Percentiles rank a stretch among this genome's conserved stretches.
Conservation (phyloP, 2,113 vertebrate genomes). For the Salvelinus sp. region DNA sequence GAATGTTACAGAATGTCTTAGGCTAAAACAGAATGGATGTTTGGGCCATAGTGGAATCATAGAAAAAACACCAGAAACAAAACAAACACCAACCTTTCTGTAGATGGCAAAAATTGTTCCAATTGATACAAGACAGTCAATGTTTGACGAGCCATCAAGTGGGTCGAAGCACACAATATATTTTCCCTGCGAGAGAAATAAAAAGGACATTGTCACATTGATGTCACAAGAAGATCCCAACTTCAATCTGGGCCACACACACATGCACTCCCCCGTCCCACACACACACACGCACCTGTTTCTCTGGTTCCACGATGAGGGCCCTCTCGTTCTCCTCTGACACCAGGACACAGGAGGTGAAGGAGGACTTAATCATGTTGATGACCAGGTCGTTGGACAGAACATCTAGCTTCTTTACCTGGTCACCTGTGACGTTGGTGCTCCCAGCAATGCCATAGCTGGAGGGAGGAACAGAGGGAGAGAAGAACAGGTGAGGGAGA, state of each 20-base stretch:
- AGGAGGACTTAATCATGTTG: slow-evolving; percentile 96
- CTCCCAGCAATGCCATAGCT: slow-evolving; percentile 95
- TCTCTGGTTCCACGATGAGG: slow-evolving; percentile 88
- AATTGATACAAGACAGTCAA: slow-evolving; percentile 95
- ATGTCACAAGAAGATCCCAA: not conserved
- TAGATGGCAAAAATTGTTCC: slow-evolving; percentile 97
- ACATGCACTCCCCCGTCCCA: too few relatives aligned
- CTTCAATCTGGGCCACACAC: not conserved
- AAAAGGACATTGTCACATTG: not conserved
- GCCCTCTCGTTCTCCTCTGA: slow-evolving; percentile 91
- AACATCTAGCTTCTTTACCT: slow-evolving; percentile 96
- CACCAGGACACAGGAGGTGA: slow-evolving; percentile 89
- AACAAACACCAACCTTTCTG: slow-evolving; percentile 80
- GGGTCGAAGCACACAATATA: slow-evolving; percentile 97
- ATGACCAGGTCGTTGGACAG: slow-evolving; percentile 95
- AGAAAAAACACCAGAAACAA: not conserved
- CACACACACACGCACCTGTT: slow-evolving; percentile 26
- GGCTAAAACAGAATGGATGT: too few relatives aligned
- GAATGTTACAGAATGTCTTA: too few relatives aligned
- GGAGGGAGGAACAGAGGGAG: not conserved
- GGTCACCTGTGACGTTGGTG: slow-evolving; percentile 95
- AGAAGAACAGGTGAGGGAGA: too few relatives aligned
- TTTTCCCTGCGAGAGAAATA: slow-evolving; percentile 81
- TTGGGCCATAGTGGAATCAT: not conserved
- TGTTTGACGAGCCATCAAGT: slow-evolving; percentile 96